Conservation (phyloP, 2,888 invertebrate genomes). For the Pyrochroa serraticornis region DNA sequence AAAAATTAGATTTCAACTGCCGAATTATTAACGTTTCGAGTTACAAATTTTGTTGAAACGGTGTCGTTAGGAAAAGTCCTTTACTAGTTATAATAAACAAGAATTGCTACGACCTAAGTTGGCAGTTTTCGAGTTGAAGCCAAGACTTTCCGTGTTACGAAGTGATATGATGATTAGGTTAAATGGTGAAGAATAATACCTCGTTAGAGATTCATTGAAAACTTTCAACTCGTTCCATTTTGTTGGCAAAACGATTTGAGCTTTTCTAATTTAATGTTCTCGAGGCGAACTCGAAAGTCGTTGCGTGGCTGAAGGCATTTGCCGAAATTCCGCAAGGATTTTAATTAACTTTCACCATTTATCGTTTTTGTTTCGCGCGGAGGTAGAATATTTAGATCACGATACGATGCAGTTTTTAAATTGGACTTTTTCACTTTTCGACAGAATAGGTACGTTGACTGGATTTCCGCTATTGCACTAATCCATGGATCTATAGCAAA, state of each 20-base stretch:
- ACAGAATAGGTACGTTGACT: too few species aligned
- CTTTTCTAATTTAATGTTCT: conserved; percentile 55
- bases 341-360: conserved; percentile 48
- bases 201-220: conserved; percentile 59
- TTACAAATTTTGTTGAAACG: too few species aligned
- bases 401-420: too few species aligned
- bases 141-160: conserved; percentile 51
- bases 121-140: conserved; percentile 21
- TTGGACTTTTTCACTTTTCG: too few species aligned
- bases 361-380: conserved; percentile 2
- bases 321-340: conserved; percentile 42
- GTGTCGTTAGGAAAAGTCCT: too few species aligned
- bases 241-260: conserved; percentile 53
- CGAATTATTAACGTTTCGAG: too few species aligned
- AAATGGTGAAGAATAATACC: conserved; percentile 59
- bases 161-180: conserved; percentile 59
- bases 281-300: conserved; percentile 27
- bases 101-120: conserved; percentile 13
- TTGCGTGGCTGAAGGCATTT: conserved; percentile 38
- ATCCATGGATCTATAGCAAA: too few species aligned
- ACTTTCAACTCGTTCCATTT: conserved; percentile 54
- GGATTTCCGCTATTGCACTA: too few species aligned
- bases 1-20: too few species aligned
- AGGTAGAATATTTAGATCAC: too few species aligned
- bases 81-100: conserved; percentile 23